phyloP scores from a whole-genome alignment of 2,113 vertebrate species.

The Festucalex cinctus region DNA sequence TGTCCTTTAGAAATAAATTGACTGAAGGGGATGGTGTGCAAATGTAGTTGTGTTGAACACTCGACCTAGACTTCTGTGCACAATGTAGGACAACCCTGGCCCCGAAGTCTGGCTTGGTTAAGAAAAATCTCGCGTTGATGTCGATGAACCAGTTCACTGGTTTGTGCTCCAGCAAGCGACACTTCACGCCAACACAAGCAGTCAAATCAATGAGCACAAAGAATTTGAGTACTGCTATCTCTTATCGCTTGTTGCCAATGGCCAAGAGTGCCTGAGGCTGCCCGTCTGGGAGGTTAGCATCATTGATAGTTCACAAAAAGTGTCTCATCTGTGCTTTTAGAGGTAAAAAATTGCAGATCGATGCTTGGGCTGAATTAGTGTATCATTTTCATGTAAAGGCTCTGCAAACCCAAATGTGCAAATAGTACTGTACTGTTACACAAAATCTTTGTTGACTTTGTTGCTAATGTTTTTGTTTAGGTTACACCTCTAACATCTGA shows the following conservation, averaged over 20 bases:
- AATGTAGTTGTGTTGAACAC: slow-evolving; percentile 17
- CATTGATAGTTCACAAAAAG: slow-evolving; percentile 26
- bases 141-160: slow-evolving; percentile 45
- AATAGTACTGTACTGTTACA: not conserved
- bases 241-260: slow-evolving; percentile 28
- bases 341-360: not conserved
- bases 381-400: not conserved
- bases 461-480: no score
- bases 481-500: no score
- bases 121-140: slow-evolving; percentile 23
- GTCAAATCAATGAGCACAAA: slow-evolving; percentile 52
- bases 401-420: not conserved
- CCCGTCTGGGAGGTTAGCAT: slow-evolving; percentile 17
- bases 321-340: not conserved
- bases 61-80: slow-evolving; percentile 20
- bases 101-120: slow-evolving; percentile 40
- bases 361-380: not conserved
- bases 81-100: slow-evolving; percentile 40
- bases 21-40: slow-evolving; percentile 5
- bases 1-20: slow-evolving; percentile 25
- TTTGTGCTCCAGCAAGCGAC: slow-evolving; percentile 24
- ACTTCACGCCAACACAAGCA: slow-evolving; percentile 24
- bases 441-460: no score
- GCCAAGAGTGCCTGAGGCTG: slow-evolving; percentile 12
- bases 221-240: slow-evolving; percentile 25